phyloP scores from a whole-genome alignment of 2,888 invertebrate species.

The Steromphala cineraria region DNA sequence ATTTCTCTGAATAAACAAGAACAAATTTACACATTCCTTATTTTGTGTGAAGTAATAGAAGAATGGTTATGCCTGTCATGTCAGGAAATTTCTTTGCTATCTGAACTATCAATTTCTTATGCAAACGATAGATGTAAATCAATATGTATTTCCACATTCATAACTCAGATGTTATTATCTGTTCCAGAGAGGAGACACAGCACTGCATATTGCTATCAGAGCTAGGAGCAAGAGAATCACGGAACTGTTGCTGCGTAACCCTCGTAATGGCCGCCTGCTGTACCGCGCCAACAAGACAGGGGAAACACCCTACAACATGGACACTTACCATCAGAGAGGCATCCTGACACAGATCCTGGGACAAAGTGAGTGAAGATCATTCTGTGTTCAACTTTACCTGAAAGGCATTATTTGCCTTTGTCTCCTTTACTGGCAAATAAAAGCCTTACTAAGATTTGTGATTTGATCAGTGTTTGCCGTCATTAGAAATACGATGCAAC shows the following conservation, averaged over 20 bases:
- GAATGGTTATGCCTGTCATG: no score
- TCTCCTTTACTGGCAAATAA: not conserved
- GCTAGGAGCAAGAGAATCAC: conserved; percentile 87
- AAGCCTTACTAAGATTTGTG: not conserved
- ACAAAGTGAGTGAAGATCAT: conserved; percentile 80
- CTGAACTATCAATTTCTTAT: no score
- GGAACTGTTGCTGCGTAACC: conserved; percentile 94
- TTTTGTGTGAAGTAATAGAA: no score
- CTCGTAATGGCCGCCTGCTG: conserved; percentile 94
- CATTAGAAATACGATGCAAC: no score
- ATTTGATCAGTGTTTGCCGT: no score
- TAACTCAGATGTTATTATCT: no score
- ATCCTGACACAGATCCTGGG: conserved; percentile 97
- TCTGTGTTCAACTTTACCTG: no score
- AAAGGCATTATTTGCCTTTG: not conserved
- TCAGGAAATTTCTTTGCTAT: not conserved
- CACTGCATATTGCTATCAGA: conserved; percentile 95
- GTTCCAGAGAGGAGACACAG: conserved; percentile 88
- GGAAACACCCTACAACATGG: conserved; percentile 98
- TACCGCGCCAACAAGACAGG: conserved; percentile 95
- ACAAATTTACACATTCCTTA: no score
- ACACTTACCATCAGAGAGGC: conserved; percentile 94
- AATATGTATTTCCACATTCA: no score
- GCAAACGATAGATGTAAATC: no score
- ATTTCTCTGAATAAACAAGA: no score